phyloP scores from a whole-genome alignment of 2,888 invertebrate genomes.

The Hoplodrina ambigua region DNA sequence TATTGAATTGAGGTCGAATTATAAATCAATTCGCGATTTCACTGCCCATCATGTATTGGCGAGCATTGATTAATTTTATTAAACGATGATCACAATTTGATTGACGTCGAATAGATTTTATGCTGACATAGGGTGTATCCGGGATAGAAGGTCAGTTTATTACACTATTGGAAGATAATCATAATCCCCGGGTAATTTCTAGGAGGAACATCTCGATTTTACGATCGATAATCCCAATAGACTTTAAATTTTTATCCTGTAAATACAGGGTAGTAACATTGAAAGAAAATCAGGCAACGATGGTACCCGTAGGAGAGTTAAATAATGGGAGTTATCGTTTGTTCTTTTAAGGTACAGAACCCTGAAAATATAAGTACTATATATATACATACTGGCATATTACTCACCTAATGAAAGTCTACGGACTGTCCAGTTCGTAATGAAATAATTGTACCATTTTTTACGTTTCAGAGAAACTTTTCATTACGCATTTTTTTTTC shows the following conservation, averaged over 20 bases:
- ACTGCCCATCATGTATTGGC: constrained; percentile 34
- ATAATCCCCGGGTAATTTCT: background rate
- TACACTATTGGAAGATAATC: background rate
- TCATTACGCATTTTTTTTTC: constrained; percentile 42
- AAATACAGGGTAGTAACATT: background rate
- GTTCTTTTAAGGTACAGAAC: background rate
- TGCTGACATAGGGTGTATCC: background rate
- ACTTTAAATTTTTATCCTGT: background rate
- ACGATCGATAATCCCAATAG: background rate
- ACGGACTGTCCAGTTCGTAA: constrained; percentile 11
- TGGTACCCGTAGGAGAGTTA: background rate
- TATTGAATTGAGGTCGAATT: constrained; percentile 67
- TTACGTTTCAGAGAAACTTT: constrained; percentile 10
- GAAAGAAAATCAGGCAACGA: background rate
- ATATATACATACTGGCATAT: no score
- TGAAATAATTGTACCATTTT: constrained; percentile 12
- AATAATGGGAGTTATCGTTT: background rate
- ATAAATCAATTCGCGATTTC: constrained; percentile 65
- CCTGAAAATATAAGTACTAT: background rate
- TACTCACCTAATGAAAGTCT: constrained; percentile 4
- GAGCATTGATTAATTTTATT: constrained; percentile 35
- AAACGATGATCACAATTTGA: constrained; percentile 11
- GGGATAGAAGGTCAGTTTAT: background rate
- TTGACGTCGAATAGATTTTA: constrained; percentile 10
- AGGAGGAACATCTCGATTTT: background rate